phyloP scores from a whole-genome alignment of 2,113 vertebrate species.

The Aspidoscelis tigris region DNA sequence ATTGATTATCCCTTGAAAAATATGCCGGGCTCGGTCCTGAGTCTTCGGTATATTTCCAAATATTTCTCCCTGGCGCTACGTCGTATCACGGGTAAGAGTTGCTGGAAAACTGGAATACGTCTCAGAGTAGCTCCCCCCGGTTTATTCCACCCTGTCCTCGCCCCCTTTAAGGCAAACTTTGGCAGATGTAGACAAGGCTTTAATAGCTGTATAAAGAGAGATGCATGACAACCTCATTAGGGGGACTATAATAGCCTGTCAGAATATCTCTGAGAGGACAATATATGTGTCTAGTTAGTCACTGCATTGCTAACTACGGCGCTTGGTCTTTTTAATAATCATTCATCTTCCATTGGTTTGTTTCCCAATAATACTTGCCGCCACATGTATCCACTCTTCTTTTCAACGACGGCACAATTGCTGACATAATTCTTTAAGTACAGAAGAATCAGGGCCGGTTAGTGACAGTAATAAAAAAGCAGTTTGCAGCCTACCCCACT shows the following conservation, averaged over 20 bases:
- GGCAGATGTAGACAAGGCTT: constrained; percentile 82
- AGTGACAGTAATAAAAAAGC: constrained; percentile 84
- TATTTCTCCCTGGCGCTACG: constrained; percentile 20
- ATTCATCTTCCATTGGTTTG: constrained; percentile 73
- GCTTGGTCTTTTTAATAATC: constrained; percentile 68
- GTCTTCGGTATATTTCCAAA: constrained; percentile 44
- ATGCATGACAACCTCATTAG: constrained; percentile 83
- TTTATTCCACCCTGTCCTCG: constrained; percentile 9
- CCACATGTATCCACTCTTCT: constrained; percentile 75
- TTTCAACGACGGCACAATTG: constrained; percentile 82
- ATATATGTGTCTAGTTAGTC: constrained; percentile 77
- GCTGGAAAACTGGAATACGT: constrained; percentile 35
- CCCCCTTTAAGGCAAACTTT: constrained; percentile 64
- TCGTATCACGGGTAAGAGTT: constrained; percentile 33
- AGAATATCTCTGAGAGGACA: constrained; percentile 73
- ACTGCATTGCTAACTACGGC: constrained; percentile 65
- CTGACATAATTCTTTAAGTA: constrained; percentile 80
- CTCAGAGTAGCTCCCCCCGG: constrained; percentile 26
- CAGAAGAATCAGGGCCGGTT: constrained; percentile 76
- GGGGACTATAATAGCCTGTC: constrained; percentile 72
- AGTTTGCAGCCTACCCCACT: constrained; percentile 83
- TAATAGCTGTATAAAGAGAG: constrained; percentile 80
- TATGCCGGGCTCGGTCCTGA: constrained; percentile 24
- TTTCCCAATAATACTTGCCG: constrained; percentile 73
- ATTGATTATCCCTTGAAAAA: constrained; percentile 49